These are phyloP conservation scores for Coreoperca whiteheadi DNA, from an alignment of 2,113 vertebrate genomes.

Conservation along the genomic window DNA sequence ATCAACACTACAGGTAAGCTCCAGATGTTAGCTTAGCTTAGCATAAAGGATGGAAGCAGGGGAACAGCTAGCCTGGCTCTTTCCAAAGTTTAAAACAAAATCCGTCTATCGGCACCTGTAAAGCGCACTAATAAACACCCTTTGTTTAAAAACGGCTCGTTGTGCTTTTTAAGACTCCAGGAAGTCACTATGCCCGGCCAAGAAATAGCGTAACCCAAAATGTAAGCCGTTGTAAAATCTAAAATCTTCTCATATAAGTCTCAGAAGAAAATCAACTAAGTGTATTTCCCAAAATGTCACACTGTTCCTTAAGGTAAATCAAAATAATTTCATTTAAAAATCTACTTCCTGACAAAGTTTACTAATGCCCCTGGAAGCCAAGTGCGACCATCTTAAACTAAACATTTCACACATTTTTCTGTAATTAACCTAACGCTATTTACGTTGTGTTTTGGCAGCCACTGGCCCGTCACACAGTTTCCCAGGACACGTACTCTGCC, in stretches of 20 bases:
- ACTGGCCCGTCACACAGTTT: conserved; percentile 53
- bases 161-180: not conserved
- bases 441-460: conserved; percentile 41
- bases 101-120: no score
- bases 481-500: conserved; percentile 44
- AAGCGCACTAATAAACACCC: not conserved
- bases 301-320: not conserved
- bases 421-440: not conserved
- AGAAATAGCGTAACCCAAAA: not conserved
- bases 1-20: no score
- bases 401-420: not conserved
- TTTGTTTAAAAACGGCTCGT: not conserved
- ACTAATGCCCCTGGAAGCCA: not conserved
- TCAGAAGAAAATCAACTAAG: not conserved
- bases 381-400: not conserved
- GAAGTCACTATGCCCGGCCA: not conserved
- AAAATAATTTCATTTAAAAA: not conserved
- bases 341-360: not conserved
- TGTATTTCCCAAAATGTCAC: not conserved
- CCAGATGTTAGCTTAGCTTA: not conserved
- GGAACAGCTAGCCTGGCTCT: no score
- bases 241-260: not conserved
- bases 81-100: not conserved
- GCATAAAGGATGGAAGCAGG: not conserved
- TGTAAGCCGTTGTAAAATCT: not conserved